Evolutionary conservation across 2,113 vertebrate species (phyloP).

Genomic region (Cebidichthys violaceus): DNA sequence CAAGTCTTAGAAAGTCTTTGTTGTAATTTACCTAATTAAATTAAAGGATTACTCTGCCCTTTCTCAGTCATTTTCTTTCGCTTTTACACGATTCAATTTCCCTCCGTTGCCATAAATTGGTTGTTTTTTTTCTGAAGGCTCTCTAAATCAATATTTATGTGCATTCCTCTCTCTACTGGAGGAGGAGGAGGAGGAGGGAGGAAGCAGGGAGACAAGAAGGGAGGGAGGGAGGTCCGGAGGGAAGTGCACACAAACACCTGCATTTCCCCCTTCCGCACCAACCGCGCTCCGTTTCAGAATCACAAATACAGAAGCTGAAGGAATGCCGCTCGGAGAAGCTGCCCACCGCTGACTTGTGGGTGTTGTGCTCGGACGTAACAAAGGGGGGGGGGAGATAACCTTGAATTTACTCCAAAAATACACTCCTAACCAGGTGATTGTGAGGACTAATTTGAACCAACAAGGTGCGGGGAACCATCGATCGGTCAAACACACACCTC

Average conservation of each 20-base stretch:
- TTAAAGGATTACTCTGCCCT: conserved; percentile 78
- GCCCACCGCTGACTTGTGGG: conserved; percentile 35
- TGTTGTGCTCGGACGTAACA: conserved; percentile 55
- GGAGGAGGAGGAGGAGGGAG: conserved; percentile 39
- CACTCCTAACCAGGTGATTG: conserved; percentile 42
- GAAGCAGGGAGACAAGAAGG: conserved; percentile 30
- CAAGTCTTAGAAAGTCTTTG: conserved; percentile 56
- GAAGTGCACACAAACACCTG: conserved; percentile 76
- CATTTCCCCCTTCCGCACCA: conserved; percentile 65
- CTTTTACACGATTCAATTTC: conserved; percentile 73
- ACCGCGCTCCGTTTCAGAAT: conserved; percentile 52
- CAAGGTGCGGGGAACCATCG: neutral
- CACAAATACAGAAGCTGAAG: conserved; percentile 43
- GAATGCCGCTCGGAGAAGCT: conserved; percentile 39
- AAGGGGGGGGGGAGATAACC: conserved; percentile 21
- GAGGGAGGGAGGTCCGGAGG: conserved; percentile 60
- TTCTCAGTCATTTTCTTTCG: conserved; percentile 54
- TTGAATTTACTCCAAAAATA: neutral
- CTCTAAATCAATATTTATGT: conserved; percentile 74
- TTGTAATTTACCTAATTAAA: conserved; percentile 81
- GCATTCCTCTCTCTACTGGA: conserved; percentile 47
- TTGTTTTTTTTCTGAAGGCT: conserved; percentile 30
- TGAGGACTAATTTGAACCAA: conserved; percentile 38
- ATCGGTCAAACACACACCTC: conserved; percentile 6
- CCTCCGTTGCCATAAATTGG: conserved; percentile 43